Evolutionary conservation across 2,888 invertebrate genomes (phyloP).

Genomic region (Calliopum simillimum): DNA sequence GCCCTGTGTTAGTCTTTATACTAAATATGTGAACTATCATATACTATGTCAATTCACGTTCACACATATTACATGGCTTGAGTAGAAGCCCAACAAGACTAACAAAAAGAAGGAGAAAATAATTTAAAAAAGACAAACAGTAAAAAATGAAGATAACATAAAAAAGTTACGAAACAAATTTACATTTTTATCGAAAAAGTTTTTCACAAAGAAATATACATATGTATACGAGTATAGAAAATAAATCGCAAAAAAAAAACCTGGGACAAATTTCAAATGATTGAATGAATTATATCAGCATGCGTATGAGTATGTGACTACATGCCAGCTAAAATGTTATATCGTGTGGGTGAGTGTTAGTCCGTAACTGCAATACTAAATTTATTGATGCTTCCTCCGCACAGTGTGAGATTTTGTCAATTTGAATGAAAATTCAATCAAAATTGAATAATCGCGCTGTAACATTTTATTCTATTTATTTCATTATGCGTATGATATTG

Average conservation of each 20-base stretch:
- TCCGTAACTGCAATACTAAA: neutral
- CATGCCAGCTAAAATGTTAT: neutral
- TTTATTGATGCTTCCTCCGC: neutral
- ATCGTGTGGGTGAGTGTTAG: neutral
- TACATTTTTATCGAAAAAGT: constrained; percentile 62
- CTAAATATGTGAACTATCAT: too few species aligned
- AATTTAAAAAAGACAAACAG: too few species aligned
- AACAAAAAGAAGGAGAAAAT: too few species aligned
- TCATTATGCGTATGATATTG: too few species aligned
- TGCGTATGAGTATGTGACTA: neutral
- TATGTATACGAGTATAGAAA: too few species aligned
- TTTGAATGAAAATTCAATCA: too few species aligned
- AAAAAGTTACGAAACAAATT: constrained; percentile 51
- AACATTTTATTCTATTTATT: too few species aligned
- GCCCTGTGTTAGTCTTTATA: too few species aligned
- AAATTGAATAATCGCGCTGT: too few species aligned
- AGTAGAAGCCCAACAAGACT: too few species aligned
- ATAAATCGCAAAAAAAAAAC: constrained; percentile 19
- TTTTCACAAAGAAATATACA: constrained; percentile 42
- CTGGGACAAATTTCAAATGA: constrained; percentile 56
- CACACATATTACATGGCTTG: neutral
- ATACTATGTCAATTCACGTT: too few species aligned
- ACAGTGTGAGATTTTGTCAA: too few species aligned
- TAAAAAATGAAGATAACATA: neutral
- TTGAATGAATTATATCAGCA: constrained; percentile 43